Evolutionary conservation across 64 coral and sea anemone species (phyloP).

Genomic region (Stichodactyla helianthus): DNA sequence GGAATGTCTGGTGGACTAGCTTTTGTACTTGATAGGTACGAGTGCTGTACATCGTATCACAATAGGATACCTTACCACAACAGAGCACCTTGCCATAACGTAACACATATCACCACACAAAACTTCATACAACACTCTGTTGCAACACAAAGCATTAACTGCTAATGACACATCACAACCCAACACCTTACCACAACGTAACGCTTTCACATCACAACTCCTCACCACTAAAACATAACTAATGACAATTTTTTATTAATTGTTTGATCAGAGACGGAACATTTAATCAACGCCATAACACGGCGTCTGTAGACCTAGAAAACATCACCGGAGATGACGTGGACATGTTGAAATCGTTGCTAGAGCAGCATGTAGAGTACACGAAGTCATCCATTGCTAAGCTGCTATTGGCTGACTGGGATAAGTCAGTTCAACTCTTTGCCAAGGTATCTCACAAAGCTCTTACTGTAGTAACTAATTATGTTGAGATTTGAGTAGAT

Average conservation of each 20-base stretch:
- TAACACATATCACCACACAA: neutral
- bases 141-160: neutral
- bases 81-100: neutral
- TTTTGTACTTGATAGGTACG: conserved; percentile 74
- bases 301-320: conserved; percentile 71
- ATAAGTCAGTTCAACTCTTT: conserved; percentile 16
- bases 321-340: conserved; percentile 56
- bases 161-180: neutral
- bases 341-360: conserved; percentile 46
- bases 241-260: neutral
- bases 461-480: no score
- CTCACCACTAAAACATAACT: no score
- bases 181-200: neutral
- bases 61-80: neutral
- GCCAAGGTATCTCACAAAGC: neutral
- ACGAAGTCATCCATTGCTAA: conserved; percentile 74
- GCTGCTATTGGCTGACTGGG: conserved; percentile 67
- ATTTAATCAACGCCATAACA: conserved; percentile 61
- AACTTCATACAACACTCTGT: neutral
- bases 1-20: conserved; percentile 95
- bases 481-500: neutral
- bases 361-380: conserved; percentile 60
- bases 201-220: no score
- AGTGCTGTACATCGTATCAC: neutral
- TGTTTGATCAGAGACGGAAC: conserved; percentile 13